phyloP scores from a whole-genome alignment of 2,113 vertebrate species.

The Chloropsis cyanopogon region DNA sequence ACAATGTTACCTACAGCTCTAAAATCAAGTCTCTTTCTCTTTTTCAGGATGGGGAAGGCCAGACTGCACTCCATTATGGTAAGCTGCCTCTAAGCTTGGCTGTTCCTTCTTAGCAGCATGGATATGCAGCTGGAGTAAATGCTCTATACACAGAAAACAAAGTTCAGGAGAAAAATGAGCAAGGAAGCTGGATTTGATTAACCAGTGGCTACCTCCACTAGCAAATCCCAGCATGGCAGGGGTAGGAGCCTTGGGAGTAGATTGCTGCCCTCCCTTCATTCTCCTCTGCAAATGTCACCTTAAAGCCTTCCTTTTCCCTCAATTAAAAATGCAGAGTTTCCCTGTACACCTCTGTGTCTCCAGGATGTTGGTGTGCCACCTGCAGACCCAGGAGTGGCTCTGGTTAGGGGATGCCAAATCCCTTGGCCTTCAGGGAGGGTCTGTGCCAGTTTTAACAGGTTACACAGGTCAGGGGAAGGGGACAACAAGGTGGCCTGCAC shows the following conservation, averaged over 20 bases:
- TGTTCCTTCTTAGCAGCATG: background rate
- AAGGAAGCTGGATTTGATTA: background rate
- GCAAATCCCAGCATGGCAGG: background rate
- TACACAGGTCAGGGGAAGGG: background rate
- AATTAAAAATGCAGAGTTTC: background rate
- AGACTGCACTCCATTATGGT: slow-evolving; percentile 98
- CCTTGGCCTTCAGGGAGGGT: background rate
- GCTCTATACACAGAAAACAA: background rate
- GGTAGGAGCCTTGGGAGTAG: background rate
- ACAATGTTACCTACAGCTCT: background rate
- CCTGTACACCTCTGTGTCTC: background rate
- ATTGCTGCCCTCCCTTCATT: background rate
- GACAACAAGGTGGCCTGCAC: background rate
- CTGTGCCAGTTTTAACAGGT: background rate
- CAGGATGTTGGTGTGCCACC: background rate
- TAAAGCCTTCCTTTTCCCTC: background rate
- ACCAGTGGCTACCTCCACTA: background rate
- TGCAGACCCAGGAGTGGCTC: background rate
- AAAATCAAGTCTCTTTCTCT: slow-evolving; percentile 56
- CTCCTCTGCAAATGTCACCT: background rate
- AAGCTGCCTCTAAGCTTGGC: slow-evolving; percentile 67
- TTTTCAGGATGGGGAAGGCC: slow-evolving; percentile 93
- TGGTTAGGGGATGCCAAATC: background rate
- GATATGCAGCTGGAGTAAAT: background rate
- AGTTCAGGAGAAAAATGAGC: background rate